phyloP scores from a whole-genome alignment of 2,113 vertebrate genomes.

The Laticauda colubrina region DNA sequence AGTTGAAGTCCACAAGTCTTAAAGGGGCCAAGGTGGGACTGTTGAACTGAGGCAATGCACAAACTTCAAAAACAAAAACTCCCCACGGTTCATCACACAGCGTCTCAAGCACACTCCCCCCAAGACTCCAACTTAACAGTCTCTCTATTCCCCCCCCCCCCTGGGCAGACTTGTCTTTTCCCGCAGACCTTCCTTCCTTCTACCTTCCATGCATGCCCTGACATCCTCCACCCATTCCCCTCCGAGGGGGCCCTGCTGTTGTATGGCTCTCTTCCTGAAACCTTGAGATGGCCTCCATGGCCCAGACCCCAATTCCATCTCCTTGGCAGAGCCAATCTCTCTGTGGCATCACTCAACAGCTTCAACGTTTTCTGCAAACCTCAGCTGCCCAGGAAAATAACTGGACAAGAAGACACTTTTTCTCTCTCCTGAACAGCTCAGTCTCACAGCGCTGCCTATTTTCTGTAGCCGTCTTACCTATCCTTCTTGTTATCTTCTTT shows the following conservation, averaged over 20 bases:
- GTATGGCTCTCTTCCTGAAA: not conserved
- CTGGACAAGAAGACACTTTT: not conserved
- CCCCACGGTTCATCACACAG: not conserved
- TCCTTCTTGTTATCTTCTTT: not conserved
- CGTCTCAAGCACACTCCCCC: not conserved
- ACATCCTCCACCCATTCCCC: not conserved
- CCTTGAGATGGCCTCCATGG: not conserved
- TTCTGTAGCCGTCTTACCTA: not conserved
- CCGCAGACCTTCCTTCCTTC: not conserved
- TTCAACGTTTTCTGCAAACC: not conserved
- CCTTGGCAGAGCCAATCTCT: not conserved
- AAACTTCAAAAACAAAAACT: not conserved
- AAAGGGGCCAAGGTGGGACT: not conserved
- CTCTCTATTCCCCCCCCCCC: not conserved
- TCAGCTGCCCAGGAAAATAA: not conserved
- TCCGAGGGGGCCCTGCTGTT: not conserved
- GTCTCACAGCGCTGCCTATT: not conserved
- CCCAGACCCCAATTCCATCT: not conserved
- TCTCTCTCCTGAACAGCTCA: not conserved
- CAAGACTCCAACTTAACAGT: not conserved
- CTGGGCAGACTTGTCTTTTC: not conserved
- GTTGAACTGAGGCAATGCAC: not conserved
- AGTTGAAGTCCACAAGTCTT: not conserved
- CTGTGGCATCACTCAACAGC: not conserved
- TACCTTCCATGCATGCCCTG: not conserved